These are phyloP conservation scores for Stratiomys singularior DNA, from an alignment of 2,888 invertebrate genomes.

Conservation along the genomic window DNA sequence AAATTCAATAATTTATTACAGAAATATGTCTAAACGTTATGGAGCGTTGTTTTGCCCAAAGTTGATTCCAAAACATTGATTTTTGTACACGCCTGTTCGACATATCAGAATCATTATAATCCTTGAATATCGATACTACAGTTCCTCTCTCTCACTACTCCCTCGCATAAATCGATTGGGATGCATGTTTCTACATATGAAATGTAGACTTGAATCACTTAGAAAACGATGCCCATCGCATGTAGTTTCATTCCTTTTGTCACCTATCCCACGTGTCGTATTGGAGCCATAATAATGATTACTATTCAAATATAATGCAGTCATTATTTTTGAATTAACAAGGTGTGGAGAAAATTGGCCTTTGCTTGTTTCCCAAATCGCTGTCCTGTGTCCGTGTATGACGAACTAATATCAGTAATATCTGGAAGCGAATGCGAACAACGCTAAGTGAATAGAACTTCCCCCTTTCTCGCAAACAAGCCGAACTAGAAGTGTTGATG, in stretches of 20 bases:
- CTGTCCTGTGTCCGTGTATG: background rate
- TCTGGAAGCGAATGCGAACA: background rate
- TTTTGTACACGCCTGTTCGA: too few species aligned
- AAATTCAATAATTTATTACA: too few species aligned
- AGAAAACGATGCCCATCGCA: too few species aligned
- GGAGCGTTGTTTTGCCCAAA: too few species aligned
- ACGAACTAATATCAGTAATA: background rate
- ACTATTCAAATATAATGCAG: conserved; percentile 60
- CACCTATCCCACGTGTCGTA: conserved; percentile 47
- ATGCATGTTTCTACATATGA: too few species aligned
- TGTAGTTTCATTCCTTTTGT: background rate
- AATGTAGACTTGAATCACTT: too few species aligned
- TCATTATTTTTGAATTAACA: conserved; percentile 69
- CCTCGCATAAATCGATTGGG: too few species aligned
- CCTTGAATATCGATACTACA: too few species aligned
- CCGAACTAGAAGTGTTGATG: background rate
- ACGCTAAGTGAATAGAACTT: conserved; percentile 22
- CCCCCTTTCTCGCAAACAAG: background rate
- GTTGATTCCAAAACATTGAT: too few species aligned
- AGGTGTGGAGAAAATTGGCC: conserved; percentile 64
- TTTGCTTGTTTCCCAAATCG: conserved; percentile 28
- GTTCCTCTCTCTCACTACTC: too few species aligned
- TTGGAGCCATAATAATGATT: conserved; percentile 50
- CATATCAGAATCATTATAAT: too few species aligned
- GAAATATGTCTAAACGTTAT: too few species aligned